phyloP scores from a whole-genome alignment of 92 coral and sea anemone genomes.

The Epizoanthus fatuus region DNA sequence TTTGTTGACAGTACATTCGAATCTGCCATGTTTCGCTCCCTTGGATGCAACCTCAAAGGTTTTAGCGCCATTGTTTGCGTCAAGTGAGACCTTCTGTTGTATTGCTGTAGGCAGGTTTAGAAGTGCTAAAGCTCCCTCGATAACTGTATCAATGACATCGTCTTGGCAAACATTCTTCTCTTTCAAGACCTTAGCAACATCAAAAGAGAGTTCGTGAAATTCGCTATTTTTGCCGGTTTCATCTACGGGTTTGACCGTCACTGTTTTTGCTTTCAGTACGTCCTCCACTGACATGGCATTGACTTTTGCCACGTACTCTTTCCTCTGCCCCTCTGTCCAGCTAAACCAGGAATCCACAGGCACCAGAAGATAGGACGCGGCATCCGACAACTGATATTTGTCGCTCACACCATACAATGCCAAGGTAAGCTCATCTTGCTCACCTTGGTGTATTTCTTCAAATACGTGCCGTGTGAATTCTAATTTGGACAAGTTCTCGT shows the following conservation, averaged over 20 bases:
- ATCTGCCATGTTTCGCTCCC: constrained; percentile 56
- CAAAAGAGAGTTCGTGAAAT: constrained; percentile 62
- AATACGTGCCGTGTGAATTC: constrained; percentile 67
- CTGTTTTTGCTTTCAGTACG: constrained; percentile 50
- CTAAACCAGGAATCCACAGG: constrained; percentile 71
- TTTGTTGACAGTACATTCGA: constrained; percentile 70
- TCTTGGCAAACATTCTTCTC: constrained; percentile 58
- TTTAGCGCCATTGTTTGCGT: constrained; percentile 41
- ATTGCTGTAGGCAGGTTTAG: constrained; percentile 71
- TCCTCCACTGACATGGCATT: constrained; percentile 66
- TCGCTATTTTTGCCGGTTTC: constrained; percentile 53
- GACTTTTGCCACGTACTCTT: constrained; percentile 60
- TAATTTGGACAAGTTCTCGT: constrained; percentile 67
- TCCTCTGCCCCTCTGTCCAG: constrained; percentile 59
- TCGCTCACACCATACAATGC: constrained; percentile 69
- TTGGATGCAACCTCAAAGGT: constrained; percentile 70
- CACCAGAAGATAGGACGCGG: constrained; percentile 66
- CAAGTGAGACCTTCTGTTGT: constrained; percentile 59
- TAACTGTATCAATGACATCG: constrained; percentile 44
- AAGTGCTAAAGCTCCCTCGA: constrained; percentile 52
- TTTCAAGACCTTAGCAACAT: constrained; percentile 60
- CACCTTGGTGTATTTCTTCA: constrained; percentile 62
- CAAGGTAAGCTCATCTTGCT: constrained; percentile 65
- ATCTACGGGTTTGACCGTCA: constrained; percentile 48
- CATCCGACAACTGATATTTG: constrained; percentile 64